Conservation (phyloP, 64 coral and sea anemone species). For the Pachyseris speciosa region DNA sequence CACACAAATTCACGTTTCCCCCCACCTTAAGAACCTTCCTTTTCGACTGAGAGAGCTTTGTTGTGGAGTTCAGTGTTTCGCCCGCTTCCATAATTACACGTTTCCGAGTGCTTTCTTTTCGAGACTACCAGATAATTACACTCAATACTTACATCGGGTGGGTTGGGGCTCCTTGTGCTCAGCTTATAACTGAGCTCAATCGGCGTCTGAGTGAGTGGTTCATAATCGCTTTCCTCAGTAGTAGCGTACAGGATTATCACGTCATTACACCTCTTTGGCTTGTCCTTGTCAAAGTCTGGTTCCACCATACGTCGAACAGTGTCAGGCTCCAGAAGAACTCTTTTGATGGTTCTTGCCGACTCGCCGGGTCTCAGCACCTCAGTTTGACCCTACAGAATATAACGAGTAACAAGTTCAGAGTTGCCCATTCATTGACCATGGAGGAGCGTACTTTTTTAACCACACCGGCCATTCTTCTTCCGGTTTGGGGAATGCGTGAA, state of each 20-base stretch:
- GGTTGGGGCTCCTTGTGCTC: background rate
- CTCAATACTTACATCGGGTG: constrained; percentile 8
- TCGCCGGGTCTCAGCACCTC: background rate
- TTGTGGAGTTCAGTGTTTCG: too few relatives aligned
- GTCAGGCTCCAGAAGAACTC: background rate
- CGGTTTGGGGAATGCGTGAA: too few relatives aligned
- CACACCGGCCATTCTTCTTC: too few relatives aligned
- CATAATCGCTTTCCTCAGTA: background rate
- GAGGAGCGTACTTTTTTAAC: too few relatives aligned
- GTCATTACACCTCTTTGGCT: background rate
- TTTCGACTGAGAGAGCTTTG: too few relatives aligned
- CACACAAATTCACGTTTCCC: too few relatives aligned
- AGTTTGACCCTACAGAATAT: background rate
- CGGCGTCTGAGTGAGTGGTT: background rate
- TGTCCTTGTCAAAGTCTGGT: background rate
- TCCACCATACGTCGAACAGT: constrained; percentile 10
- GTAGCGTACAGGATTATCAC: background rate
- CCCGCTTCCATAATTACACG: too few relatives aligned
- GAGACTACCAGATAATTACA: too few relatives aligned
- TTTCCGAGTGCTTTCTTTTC: too few relatives aligned
- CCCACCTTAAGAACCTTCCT: too few relatives aligned
- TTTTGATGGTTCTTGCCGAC: background rate
- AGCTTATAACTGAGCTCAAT: background rate
- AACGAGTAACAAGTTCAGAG: background rate
- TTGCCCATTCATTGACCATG: too few relatives aligned